Evolutionary conservation across 1,140 invertebrate genomes (phyloP), one percentile per base, ranked within the genome.

Genomic region (Solenopsis invicta): DNA sequence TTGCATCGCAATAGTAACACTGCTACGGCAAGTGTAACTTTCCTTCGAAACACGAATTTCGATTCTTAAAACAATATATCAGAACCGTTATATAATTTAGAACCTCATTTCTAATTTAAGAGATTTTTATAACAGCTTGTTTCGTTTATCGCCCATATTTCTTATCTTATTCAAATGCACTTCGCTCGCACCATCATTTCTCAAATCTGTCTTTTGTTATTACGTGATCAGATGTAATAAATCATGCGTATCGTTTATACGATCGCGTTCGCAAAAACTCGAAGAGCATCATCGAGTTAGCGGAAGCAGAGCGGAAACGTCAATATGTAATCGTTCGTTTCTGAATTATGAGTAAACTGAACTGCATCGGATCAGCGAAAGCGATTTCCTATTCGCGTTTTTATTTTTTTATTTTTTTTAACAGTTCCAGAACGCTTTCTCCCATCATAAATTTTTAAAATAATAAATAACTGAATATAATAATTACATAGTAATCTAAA

Each of bases 311-410:
- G 76, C n/a, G 4, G 37, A 50, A 29, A 45, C 41, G 13, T 81
- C n/a, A 66, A 48, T 52, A 67, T 54, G 34, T 80, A 69, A 80
- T 67, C 69, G 34, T 9, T 18, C 37, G n/a, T 41, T 69, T 21
- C 54, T 37, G 77, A 81, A 81, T 52, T 13, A 45, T 29, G 50
- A 81, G 56, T 56, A 50, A 71, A 71, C 34, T 13, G 29, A 24
- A 45, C 18, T 78, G 59, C 29, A 18, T 45, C 37, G 5, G 59
- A 78, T 78, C 66, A 71, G 66, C 64, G 78, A 71, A 81, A 81
- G 64, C 64, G 66, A 81, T 41, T 80, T 37, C 29, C 9, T 8
- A 80, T 13, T 37, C 6, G 45, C n/a, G 21, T n/a, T 37, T 18
- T 34, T 56, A 18, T n/a, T 37, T 18, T 34, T 56, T 59, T 81